Percentiles rank a stretch among this genome's conserved stretches.
Evolutionary conservation across 2,888 invertebrate species (phyloP).

Genomic region (Eurois occulta): DNA sequence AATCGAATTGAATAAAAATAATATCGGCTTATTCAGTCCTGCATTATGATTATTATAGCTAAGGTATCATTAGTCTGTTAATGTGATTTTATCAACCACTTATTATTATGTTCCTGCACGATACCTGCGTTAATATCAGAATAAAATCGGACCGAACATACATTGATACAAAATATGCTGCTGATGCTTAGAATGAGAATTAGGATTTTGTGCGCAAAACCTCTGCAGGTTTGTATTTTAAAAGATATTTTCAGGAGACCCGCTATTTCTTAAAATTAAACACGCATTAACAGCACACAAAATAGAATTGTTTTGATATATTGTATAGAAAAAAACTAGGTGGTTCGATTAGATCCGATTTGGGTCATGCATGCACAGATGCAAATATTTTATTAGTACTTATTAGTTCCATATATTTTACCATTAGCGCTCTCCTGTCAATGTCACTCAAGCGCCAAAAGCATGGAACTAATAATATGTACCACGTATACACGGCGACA

Average conservation of each 20-base stretch:
- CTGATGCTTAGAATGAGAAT: not conserved
- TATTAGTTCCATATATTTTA: not conserved
- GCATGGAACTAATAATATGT: too few relatives aligned
- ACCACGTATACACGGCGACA: too few relatives aligned
- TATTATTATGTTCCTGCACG: not conserved
- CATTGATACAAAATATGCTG: not conserved
- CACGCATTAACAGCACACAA: too few relatives aligned
- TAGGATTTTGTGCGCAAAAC: not conserved
- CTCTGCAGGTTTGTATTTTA: too few relatives aligned
- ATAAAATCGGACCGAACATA: too few relatives aligned
- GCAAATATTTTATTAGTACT: not conserved
- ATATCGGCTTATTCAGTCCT: not conserved
- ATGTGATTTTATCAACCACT: constrained; percentile 1
- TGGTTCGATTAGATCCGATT: not conserved
- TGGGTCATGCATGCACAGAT: too few relatives aligned
- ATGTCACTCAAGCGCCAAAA: too few relatives aligned
- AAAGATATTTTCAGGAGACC: not conserved
- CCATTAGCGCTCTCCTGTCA: too few relatives aligned
- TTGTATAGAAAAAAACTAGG: not conserved
- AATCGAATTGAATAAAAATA: not conserved
- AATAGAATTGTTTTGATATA: not conserved
- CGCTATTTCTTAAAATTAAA: not conserved
- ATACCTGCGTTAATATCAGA: not conserved
- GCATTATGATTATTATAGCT: not conserved
- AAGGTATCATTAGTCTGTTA: not conserved